phyloP scores from a whole-genome alignment of 2,797 vertebrate species.

The Gymnoscopelus microlampas region DNA sequence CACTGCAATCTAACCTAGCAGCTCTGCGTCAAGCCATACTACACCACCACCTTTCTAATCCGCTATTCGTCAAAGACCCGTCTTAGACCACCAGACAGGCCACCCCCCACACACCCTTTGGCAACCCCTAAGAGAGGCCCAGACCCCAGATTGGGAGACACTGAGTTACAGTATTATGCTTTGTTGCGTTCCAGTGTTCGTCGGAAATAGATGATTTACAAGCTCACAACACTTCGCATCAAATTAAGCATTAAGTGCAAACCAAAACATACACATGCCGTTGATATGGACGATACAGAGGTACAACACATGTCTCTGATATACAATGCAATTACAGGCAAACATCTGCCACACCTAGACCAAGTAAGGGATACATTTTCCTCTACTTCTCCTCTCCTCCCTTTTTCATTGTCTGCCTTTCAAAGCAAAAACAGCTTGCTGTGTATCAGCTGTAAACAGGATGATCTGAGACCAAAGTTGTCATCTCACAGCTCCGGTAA shows the following conservation, averaged over 20 bases:
- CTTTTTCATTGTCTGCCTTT: conserved; percentile 12
- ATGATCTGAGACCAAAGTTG: conserved; percentile 67
- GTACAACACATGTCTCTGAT: conserved; percentile 7
- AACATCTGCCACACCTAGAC: neutral
- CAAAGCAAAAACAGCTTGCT: conserved; percentile 22
- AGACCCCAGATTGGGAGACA: too few relatives aligned
- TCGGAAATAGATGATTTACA: too few relatives aligned
- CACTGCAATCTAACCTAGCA: conserved; percentile 60
- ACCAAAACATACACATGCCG: conserved; percentile 26
- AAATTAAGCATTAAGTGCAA: conserved; percentile 28
- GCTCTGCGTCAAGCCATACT: conserved; percentile 41
- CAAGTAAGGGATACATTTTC: neutral
- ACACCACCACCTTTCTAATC: conserved; percentile 21
- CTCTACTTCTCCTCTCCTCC: conserved; percentile 24
- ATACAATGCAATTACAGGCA: neutral
- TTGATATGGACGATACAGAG: neutral
- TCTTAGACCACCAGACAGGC: too few relatives aligned
- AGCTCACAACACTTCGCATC: too few relatives aligned
- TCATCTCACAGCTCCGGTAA: conserved; percentile 74
- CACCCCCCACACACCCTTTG: too few relatives aligned
- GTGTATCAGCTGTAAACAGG: conserved; percentile 71
- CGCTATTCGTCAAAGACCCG: too few relatives aligned
- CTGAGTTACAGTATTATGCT: too few relatives aligned
- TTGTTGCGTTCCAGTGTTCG: too few relatives aligned
- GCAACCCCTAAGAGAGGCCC: too few relatives aligned